These are phyloP conservation scores for Lontra canadensis DNA, from an alignment of 2,113 vertebrate species.

Conservation along the genomic window DNA sequence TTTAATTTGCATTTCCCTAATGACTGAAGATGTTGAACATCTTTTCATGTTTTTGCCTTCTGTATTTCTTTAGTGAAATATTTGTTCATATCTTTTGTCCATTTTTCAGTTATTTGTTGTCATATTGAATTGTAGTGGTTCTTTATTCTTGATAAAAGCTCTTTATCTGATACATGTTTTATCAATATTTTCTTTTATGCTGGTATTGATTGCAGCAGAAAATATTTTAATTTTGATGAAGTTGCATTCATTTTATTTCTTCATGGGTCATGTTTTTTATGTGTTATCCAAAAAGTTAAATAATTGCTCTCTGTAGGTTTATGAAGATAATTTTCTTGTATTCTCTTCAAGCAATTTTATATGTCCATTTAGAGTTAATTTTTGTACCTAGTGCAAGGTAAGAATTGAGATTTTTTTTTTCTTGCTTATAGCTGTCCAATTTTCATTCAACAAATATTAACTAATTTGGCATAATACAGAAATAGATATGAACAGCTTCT, in stretches of 20 bases:
- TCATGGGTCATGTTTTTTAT: slow-evolving; percentile 6
- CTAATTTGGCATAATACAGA: background rate
- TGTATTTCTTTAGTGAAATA: background rate
- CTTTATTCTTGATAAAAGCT: background rate
- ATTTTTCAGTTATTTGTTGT: background rate
- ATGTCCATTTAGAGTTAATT: background rate
- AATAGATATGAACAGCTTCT: background rate
- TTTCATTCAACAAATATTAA: background rate
- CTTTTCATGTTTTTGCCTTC: background rate
- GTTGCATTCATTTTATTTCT: background rate
- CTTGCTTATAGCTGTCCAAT: background rate
- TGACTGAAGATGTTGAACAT: background rate
- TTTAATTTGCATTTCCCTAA: background rate
- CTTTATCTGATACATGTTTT: background rate
- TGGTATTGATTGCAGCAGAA: background rate
- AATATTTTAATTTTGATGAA: slow-evolving; percentile 37
- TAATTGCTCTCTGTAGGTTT: background rate
- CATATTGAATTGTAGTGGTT: background rate
- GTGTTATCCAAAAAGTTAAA: slow-evolving; percentile 23
- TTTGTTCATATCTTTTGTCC: background rate
- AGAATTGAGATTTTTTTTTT: background rate
- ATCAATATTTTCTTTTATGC: background rate
- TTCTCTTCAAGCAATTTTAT: background rate
- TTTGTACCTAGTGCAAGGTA: background rate
- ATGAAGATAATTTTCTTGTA: slow-evolving; percentile 1